Evolutionary conservation across 2,113 vertebrate genomes (phyloP), one percentile per base, ranked within the genome.

Genomic region (Aplodontia rufa): DNA sequence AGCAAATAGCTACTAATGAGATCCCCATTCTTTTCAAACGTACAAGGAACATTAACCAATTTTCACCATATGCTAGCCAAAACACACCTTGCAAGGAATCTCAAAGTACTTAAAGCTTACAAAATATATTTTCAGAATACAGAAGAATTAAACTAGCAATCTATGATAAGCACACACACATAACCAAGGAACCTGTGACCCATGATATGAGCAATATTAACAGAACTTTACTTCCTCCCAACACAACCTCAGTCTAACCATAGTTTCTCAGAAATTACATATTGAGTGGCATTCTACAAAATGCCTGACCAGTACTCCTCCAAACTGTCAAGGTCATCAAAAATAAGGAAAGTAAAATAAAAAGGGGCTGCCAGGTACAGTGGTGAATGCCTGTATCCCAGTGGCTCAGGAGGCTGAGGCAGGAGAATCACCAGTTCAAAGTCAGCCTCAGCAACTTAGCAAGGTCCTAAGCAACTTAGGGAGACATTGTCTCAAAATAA

Each of bases 121-220:
- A 87, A 51, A 92, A 49, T 88, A 66, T 40, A 4, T 84, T 92
- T 5, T 88, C 24, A 32, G 26, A 90, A 49, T 53, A 68, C 7
- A 94, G n/a, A n/a, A 95, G 84, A 87, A 90, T 87, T 64, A 62
- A 87, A 47, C 32, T 74, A 87, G 47, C 87, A 81, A 92, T 75
- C 40, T 92, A 51, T 49, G 22, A 51, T 6, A 69, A 35, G 37
- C 45, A 40, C 74, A 53, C 82, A 72, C 51, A 51, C 51, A 51
- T 14, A 22, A n/a, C n/a, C n/a, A n/a, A n/a, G n/a, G n/a, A n/a
- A n/a, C n/a, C n/a, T n/a, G n/a, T n/a, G n/a, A n/a, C 40, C 6
- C 22, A 79, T 93, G 42, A 83, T 26, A 81, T 13, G 24, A 74
- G 3, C 75, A 14, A 53, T 30, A 5, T 86, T n/a, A 66, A 66